Conservation (phyloP, 1,140 invertebrate genomes). For the Yoshiicerus persimilis region DNA sequence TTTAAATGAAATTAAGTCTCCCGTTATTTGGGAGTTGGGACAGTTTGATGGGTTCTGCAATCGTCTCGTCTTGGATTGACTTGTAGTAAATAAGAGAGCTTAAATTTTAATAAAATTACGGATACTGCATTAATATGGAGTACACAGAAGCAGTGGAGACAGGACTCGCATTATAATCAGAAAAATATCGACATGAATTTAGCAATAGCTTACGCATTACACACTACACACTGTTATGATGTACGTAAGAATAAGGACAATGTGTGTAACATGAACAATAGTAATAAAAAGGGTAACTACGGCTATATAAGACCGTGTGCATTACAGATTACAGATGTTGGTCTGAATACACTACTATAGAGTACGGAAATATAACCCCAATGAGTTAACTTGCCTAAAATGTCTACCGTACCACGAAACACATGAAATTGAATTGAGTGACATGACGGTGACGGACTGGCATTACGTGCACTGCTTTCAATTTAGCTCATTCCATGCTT, state of each 20-base stretch:
- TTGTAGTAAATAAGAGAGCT: neutral
- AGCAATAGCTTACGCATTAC: neutral
- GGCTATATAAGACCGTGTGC: neutral
- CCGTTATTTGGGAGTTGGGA: neutral
- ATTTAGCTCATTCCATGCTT: neutral
- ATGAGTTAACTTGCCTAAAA: neutral
- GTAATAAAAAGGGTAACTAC: neutral
- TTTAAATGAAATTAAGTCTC: neutral
- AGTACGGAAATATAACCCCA: neutral
- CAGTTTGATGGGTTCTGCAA: no score
- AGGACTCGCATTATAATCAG: neutral
- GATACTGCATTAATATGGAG: neutral
- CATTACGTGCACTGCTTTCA: slow-evolving; percentile 12
- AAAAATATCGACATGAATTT: neutral
- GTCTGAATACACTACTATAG: neutral
- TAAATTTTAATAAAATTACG: neutral
- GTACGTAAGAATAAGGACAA: no score
- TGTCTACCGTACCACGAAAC: neutral
- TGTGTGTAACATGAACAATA: neutral
- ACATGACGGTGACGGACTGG: slow-evolving; percentile 18
- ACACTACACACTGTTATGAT: no score
- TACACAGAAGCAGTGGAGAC: neutral
- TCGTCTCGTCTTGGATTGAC: neutral
- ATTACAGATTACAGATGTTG: neutral
- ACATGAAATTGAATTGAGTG: slow-evolving; percentile 34